Evolutionary conservation across 2,113 vertebrate genomes (phyloP).

Genomic region (Equus quagga): DNA sequence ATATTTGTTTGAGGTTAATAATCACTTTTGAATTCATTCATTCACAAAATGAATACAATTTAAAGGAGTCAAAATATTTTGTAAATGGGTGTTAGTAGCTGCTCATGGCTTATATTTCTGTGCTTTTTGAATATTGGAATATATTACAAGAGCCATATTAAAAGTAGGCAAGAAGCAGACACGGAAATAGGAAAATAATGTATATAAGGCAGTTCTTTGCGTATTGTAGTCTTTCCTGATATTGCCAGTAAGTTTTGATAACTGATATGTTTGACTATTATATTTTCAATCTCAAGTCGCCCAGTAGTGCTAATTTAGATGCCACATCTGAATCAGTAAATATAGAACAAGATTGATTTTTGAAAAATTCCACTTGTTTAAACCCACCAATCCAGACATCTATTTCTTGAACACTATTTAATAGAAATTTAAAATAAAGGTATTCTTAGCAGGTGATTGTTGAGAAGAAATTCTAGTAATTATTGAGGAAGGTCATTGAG

Average conservation of each 20-base stretch:
- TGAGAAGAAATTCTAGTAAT: conserved; percentile 66
- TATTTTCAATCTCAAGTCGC: conserved; percentile 5
- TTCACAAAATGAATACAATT: conserved; percentile 1
- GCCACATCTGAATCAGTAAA: conserved; percentile 8
- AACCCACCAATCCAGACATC: conserved; percentile 44
- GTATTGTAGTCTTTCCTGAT: background rate
- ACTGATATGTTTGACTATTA: background rate
- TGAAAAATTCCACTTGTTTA: conserved; percentile 53
- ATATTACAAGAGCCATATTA: conserved; percentile 9
- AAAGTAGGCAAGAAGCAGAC: conserved; percentile 17
- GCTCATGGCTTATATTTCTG: conserved; percentile 15
- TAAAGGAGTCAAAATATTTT: background rate
- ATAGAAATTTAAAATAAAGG: conserved; percentile 51
- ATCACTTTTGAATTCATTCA: background rate
- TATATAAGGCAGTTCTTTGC: background rate
- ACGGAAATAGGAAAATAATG: background rate
- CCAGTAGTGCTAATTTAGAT: conserved; percentile 5
- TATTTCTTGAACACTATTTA: conserved; percentile 56
- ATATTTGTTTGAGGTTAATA: background rate
- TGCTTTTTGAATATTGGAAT: conserved; percentile 4
- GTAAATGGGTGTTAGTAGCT: conserved; percentile 22
- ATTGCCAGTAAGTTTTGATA: conserved; percentile 29
- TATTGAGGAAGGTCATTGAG: conserved; percentile 69
- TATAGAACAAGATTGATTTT: conserved; percentile 48
- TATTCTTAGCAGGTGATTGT: conserved; percentile 56